A percentile compares a stretch with the other conserved stretches of the same genome.
These are phyloP conservation scores for Thryonomys swinderianus DNA, from an alignment of 2,113 vertebrate species.

Conservation along the genomic window DNA sequence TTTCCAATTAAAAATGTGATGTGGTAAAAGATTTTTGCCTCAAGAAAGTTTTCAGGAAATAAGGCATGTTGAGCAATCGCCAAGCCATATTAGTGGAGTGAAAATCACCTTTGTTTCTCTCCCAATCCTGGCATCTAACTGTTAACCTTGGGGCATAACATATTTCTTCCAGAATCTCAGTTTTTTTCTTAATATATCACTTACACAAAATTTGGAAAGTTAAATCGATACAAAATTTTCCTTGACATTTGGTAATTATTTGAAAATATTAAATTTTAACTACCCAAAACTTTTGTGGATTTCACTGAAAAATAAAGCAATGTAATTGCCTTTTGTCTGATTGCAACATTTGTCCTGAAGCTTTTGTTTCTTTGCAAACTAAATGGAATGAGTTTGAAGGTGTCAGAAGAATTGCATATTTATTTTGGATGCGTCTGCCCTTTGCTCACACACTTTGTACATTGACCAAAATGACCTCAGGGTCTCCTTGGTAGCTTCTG, in stretches of 20 bases:
- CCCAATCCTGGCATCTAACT: not conserved
- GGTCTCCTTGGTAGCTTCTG: constrained; percentile 56
- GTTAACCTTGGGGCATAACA: not conserved
- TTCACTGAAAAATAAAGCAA: not conserved
- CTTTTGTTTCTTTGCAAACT: not conserved
- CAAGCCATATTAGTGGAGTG: not conserved
- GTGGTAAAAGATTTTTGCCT: not conserved
- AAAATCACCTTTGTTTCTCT: not conserved
- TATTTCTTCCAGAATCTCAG: not conserved
- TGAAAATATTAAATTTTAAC: not conserved
- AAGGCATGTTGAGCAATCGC: not conserved
- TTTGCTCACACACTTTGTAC: not conserved
- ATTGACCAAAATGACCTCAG: constrained; percentile 52
- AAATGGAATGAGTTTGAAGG: not conserved
- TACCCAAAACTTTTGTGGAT: not conserved
- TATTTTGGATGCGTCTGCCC: not conserved
- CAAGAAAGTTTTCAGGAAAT: not conserved
- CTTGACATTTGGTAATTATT: not conserved
- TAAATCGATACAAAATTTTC: not conserved
- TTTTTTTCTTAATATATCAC: not conserved
- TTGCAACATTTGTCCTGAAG: not conserved
- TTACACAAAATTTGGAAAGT: not conserved
- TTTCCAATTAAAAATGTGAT: not conserved
- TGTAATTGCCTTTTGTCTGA: not conserved
- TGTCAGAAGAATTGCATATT: constrained; percentile 22